Conservation (phyloP, 2,113 vertebrate genomes). For the Electrona antarctica region DNA sequence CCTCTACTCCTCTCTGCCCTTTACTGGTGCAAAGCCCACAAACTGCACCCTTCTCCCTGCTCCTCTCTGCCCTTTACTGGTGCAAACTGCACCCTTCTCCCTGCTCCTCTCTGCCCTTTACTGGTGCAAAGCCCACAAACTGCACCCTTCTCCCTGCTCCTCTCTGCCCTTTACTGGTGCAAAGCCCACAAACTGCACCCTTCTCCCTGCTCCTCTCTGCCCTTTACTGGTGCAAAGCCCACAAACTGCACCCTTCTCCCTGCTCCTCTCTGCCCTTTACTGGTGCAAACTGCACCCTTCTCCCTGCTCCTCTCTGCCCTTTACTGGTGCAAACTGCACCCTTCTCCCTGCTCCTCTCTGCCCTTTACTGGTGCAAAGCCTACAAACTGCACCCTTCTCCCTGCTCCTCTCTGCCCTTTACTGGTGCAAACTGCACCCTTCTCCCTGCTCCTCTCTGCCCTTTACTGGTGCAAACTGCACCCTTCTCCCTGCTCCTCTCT, state of each 20-base stretch:
- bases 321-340: slow-evolving; percentile 47
- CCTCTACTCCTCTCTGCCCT: slow-evolving; percentile 25
- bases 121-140: slow-evolving; percentile 42
- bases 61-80: slow-evolving; percentile 22
- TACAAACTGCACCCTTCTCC: slow-evolving; percentile 44
- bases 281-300: slow-evolving; percentile 47
- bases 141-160: slow-evolving; percentile 23
- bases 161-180: slow-evolving; percentile 19
- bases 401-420: slow-evolving; percentile 21
- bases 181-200: slow-evolving; percentile 37
- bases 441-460: slow-evolving; percentile 28
- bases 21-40: slow-evolving; percentile 26
- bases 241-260: slow-evolving; percentile 46
- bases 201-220: slow-evolving; percentile 29
- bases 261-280: slow-evolving; percentile 19
- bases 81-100: slow-evolving; percentile 49
- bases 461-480: slow-evolving; percentile 48
- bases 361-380: slow-evolving; percentile 10
- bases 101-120: slow-evolving; percentile 21
- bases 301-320: slow-evolving; percentile 30
- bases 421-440: slow-evolving; percentile 47
- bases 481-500: slow-evolving; percentile 26
- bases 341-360: slow-evolving; percentile 28
- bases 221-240: slow-evolving; percentile 8
- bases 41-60: slow-evolving; percentile 38